These are phyloP conservation scores for Motacilla alba DNA, from an alignment of 2,113 vertebrate species.

Conservation along the genomic window DNA sequence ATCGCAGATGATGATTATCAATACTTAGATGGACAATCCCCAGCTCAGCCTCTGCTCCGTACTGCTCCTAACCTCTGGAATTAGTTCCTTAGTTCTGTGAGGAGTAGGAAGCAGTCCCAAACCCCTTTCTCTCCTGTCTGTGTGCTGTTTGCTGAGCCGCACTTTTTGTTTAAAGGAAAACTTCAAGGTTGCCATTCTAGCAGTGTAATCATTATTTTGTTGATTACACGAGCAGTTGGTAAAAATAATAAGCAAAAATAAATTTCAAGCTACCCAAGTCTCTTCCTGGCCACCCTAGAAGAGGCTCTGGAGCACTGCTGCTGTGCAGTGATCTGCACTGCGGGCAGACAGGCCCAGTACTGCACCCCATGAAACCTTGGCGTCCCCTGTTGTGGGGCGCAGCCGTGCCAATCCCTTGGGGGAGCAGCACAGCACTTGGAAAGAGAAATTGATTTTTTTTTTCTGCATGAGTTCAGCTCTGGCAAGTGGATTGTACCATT, in stretches of 20 bases:
- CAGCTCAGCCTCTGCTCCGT: background rate
- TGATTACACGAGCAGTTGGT: background rate
- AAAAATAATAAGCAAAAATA: background rate
- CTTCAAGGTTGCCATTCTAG: background rate
- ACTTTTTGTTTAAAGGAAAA: slow-evolving; percentile 44
- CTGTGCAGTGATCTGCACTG: rapidly evolving
- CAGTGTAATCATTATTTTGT: background rate
- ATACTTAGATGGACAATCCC: rapidly evolving
- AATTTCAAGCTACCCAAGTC: background rate
- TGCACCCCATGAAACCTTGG: rapidly evolving
- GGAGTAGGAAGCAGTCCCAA: background rate
- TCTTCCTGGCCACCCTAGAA: rapidly evolving
- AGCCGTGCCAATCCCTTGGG: rapidly evolving
- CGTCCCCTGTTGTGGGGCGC: rapidly evolving
- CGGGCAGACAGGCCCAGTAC: rapidly evolving
- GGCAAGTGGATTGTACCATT: background rate
- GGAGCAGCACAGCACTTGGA: background rate
- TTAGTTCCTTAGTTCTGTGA: background rate
- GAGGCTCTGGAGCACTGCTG: background rate
- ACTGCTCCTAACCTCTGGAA: background rate
- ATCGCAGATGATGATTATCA: rapidly evolving
- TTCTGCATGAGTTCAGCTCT: too few species aligned
- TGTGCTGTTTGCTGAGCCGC: background rate
- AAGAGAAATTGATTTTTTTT: background rate
- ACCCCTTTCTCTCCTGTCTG: background rate